A percentile compares a stretch with the other conserved stretches of the same genome.
Evolutionary conservation across 2,888 invertebrate species (phyloP).

Genomic region (Seladonia tumulorum): DNA sequence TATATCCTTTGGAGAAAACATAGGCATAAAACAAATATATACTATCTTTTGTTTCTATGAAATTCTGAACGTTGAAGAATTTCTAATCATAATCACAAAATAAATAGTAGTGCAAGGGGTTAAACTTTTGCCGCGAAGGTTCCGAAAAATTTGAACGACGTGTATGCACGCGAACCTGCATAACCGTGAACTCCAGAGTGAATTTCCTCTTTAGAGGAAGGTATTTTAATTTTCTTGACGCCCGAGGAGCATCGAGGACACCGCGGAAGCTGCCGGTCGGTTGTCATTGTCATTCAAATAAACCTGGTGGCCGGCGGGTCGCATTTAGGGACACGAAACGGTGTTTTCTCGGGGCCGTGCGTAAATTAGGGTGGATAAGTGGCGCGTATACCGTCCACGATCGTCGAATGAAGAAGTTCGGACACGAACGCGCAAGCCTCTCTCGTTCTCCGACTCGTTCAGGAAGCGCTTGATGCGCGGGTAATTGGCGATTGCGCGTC

Average conservation of each 20-base stretch:
- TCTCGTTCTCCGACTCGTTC: conserved; percentile 43
- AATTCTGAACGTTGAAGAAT: no score
- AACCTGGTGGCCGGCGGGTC: conserved; percentile 29
- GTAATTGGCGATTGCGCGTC: conserved; percentile 63
- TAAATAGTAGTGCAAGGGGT: no score
- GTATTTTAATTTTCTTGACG: neutral
- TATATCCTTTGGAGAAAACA: no score
- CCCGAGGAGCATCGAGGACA: neutral
- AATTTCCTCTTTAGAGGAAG: neutral
- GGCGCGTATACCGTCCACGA: conserved; percentile 36
- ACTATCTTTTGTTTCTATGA: no score
- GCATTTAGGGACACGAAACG: conserved; percentile 60
- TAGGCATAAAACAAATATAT: no score
- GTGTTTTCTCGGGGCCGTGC: conserved; percentile 28
- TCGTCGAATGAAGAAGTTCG: conserved; percentile 63
- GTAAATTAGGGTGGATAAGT: conserved; percentile 68
- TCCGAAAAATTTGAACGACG: neutral
- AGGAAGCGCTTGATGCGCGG: conserved; percentile 60
- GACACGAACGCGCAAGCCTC: conserved; percentile 37
- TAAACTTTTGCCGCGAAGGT: neutral
- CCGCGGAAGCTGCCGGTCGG: conserved; percentile 21
- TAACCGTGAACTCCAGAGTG: neutral
- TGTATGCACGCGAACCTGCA: neutral
- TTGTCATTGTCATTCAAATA: conserved; percentile 60
- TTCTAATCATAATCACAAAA: no score